Percentiles rank a stretch among this genome's conserved stretches.
These are phyloP conservation scores for Gonioctena quinquepunctata DNA, from an alignment of 1,140 invertebrate genomes.

Conservation along the genomic window DNA sequence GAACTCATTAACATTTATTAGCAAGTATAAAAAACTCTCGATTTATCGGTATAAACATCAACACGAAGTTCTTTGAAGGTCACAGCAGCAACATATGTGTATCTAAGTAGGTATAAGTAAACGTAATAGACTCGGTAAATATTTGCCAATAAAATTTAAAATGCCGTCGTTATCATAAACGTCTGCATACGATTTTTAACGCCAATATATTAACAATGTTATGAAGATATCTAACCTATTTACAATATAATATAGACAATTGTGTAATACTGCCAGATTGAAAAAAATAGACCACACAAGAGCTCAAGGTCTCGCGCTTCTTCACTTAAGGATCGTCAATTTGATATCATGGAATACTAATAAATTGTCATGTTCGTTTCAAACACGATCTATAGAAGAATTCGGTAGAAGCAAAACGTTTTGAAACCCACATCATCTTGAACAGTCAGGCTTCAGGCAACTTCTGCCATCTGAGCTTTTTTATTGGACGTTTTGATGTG, in stretches of 20 bases:
- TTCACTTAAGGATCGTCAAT: too few relatives aligned
- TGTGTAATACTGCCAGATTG: constrained; percentile 1
- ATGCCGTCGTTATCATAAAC: neutral
- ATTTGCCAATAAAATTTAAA: constrained; percentile 14
- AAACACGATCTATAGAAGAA: too few relatives aligned
- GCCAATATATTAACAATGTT: neutral
- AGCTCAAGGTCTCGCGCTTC: constrained; percentile 1
- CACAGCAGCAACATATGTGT: neutral
- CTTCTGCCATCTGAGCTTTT: too few relatives aligned
- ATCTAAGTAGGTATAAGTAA: neutral
- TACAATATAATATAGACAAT: neutral
- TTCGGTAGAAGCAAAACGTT: too few relatives aligned
- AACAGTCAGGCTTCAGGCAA: too few relatives aligned
- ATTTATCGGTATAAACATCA: neutral
- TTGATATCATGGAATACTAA: too few relatives aligned
- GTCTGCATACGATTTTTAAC: constrained; percentile 3
- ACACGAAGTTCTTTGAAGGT: constrained; percentile 12
- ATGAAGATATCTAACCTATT: neutral
- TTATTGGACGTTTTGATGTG: too few relatives aligned
- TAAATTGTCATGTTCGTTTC: too few relatives aligned
- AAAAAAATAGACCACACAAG: constrained; percentile 8
- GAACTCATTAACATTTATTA: constrained; percentile 7
- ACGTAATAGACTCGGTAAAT: constrained; percentile 1
- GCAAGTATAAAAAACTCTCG: neutral
- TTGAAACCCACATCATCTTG: too few relatives aligned